A percentile compares a stretch with the other conserved stretches of the same genome.
phyloP scores from a whole-genome alignment of 2,888 invertebrate genomes.

The Cancer borealis region DNA sequence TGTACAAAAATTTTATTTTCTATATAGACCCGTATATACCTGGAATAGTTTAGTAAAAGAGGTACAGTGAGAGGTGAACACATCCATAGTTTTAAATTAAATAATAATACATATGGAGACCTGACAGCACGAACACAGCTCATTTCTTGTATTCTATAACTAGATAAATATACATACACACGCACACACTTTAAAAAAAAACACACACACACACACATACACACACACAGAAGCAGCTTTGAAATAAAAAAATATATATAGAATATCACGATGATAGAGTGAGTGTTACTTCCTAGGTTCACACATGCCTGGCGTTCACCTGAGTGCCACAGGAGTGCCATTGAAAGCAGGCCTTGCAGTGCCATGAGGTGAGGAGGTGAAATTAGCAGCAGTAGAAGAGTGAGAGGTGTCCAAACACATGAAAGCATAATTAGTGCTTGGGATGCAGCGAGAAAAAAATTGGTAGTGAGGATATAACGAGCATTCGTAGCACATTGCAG shows the following conservation, averaged over 20 bases:
- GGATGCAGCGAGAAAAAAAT: not conserved
- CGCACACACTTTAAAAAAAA: no score
- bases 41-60: not conserved
- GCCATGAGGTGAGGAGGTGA: not conserved
- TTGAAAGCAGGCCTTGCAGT: not conserved
- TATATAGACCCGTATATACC: not conserved
- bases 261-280: not conserved
- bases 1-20: not conserved
- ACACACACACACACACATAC: not conserved
- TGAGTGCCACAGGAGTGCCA: not conserved
- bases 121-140: not conserved
- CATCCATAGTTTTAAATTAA: not conserved
- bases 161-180: not conserved
- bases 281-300: not conserved
- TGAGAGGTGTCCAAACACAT: not conserved
- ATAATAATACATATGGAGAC: not conserved
- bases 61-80: no score
- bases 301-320: not conserved
- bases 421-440: not conserved
- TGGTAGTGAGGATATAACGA: not conserved
- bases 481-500: conserved; percentile 26
- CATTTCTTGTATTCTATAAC: not conserved
- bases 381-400: not conserved
- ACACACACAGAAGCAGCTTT: not conserved
- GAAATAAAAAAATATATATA: not conserved